Conservation (phyloP, 2,888 invertebrate genomes). For the Amblyjoppa fuscipennis region DNA sequence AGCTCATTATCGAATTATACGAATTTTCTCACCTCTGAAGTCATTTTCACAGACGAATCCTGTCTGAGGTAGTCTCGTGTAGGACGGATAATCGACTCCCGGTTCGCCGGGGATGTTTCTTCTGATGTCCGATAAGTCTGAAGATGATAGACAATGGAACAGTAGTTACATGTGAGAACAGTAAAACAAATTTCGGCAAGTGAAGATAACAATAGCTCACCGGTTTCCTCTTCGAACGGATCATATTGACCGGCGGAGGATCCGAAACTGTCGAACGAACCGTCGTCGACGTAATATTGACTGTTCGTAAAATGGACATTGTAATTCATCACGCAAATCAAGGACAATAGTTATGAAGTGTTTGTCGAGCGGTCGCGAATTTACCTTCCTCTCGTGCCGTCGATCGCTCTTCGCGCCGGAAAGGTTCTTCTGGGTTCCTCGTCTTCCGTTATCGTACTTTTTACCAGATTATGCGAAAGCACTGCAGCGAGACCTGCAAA, state of each 20-base stretch:
- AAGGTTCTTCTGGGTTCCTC: slow-evolving; percentile 77
- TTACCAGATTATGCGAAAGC: slow-evolving; percentile 76
- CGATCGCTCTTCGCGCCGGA: slow-evolving; percentile 81
- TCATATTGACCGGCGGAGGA: slow-evolving; percentile 81
- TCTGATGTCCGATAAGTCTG: slow-evolving; percentile 87
- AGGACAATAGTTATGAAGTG: neutral
- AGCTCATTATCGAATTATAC: neutral
- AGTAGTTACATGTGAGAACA: slow-evolving; percentile 40
- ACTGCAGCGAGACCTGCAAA: slow-evolving; percentile 77
- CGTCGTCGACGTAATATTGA: slow-evolving; percentile 81
- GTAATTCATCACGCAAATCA: neutral
- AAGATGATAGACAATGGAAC: slow-evolving; percentile 19
- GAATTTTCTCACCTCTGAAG: slow-evolving; percentile 86
- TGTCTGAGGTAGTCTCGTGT: slow-evolving; percentile 87
- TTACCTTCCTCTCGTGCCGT: slow-evolving; percentile 83
- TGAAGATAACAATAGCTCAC: slow-evolving; percentile 72
- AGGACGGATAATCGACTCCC: slow-evolving; percentile 89
- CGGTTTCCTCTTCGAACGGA: slow-evolving; percentile 83
- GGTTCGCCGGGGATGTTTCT: slow-evolving; percentile 90
- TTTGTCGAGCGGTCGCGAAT: neutral
- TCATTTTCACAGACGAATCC: slow-evolving; percentile 88
- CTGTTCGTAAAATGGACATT: slow-evolving; percentile 70
- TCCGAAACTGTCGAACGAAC: slow-evolving; percentile 79
- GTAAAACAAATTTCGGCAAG: neutral
- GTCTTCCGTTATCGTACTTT: slow-evolving; percentile 72